Evolutionary conservation across 2,113 vertebrate genomes (phyloP).

Genomic region (Misgurnus anguillicaudatus): DNA sequence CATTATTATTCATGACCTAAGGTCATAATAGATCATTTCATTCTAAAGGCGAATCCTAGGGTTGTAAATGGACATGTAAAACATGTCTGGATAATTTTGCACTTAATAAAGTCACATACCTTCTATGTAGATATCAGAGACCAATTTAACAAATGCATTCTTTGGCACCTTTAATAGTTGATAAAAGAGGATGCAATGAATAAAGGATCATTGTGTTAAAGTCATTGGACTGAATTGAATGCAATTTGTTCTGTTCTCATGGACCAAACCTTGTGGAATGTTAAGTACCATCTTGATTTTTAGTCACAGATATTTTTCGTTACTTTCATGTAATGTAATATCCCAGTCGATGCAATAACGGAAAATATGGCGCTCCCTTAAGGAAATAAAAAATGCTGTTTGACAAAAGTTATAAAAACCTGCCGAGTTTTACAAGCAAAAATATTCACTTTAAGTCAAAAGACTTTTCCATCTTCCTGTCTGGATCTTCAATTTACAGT

Average conservation of each 20-base stretch:
- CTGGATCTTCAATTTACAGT: conserved; percentile 73
- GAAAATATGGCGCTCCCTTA: conserved; percentile 39
- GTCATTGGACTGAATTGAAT: not conserved
- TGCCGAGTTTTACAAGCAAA: conserved; percentile 56
- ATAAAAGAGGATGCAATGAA: not conserved
- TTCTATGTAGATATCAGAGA: too few relatives aligned
- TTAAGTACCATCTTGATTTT: conserved; percentile 41
- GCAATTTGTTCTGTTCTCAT: not conserved
- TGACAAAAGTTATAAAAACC: conserved; percentile 56
- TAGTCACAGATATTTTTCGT: conserved; percentile 22
- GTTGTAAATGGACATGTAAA: too few relatives aligned
- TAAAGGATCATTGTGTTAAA: not conserved
- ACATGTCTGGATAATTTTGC: too few relatives aligned
- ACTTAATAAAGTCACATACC: too few relatives aligned
- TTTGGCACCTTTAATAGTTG: too few relatives aligned
- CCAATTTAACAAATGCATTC: too few relatives aligned
- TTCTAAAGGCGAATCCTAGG: too few relatives aligned
- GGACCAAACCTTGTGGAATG: conserved; percentile 30
- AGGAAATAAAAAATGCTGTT: conserved; percentile 54
- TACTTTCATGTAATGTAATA: conserved; percentile 39
- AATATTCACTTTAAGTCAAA: conserved; percentile 66
- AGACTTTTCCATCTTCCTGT: conserved; percentile 70
- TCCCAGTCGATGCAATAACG: conserved; percentile 26
- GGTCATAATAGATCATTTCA: too few relatives aligned
- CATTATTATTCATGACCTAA: too few relatives aligned